Evolutionary conservation across 2,797 vertebrate genomes (phyloP).

Genomic region (Pseudochirops cupreus): DNA sequence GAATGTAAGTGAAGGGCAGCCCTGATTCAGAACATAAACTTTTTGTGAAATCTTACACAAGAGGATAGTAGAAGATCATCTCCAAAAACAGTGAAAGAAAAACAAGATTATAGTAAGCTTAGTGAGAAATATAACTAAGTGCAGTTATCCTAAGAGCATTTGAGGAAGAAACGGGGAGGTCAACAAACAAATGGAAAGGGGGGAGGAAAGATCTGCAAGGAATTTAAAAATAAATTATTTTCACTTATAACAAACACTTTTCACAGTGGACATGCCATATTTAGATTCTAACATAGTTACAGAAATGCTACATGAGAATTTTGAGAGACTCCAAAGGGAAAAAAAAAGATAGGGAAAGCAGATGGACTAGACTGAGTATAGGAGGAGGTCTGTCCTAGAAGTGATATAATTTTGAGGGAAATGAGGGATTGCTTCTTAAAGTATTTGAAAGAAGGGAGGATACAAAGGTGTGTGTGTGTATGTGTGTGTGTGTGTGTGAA

Average conservation of each 20-base stretch:
- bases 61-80: too few species aligned
- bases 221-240: too few species aligned
- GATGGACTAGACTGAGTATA: neutral
- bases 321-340: neutral
- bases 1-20: too few species aligned
- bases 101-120: neutral
- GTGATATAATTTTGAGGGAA: neutral
- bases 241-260: neutral
- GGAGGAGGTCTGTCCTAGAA: neutral
- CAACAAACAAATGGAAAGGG: neutral
- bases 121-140: neutral
- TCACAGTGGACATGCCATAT: neutral
- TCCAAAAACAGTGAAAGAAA: neutral
- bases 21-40: too few species aligned
- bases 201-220: neutral
- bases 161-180: neutral
- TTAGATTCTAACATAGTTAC: neutral
- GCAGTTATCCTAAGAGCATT: neutral
- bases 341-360: neutral
- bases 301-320: neutral
- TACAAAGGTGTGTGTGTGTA: neutral
- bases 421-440: neutral
- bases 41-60: too few species aligned
- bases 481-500: neutral
- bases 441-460: neutral